A percentile compares a stretch with the other conserved stretches of the same genome.
Conservation (phyloP, 2,888 invertebrate genomes). For the Apodemia mormo region DNA sequence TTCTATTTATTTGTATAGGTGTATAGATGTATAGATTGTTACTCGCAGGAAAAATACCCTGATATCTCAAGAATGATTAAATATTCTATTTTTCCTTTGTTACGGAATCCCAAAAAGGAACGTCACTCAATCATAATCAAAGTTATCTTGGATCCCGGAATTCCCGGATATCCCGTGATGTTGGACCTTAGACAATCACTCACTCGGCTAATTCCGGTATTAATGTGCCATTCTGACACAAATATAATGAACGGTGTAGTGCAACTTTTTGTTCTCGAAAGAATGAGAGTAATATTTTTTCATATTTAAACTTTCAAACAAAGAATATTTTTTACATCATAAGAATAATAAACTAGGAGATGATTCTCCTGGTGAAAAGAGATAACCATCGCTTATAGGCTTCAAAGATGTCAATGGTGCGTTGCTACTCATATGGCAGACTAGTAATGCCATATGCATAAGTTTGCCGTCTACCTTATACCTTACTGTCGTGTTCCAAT, state of each 20-base stretch:
- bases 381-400: too few species aligned
- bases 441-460: too few species aligned
- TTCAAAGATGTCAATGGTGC: too few species aligned
- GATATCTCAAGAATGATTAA: conserved; percentile 1
- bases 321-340: too few species aligned
- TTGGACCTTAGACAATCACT: conserved; percentile 44
- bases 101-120: conserved; percentile 22
- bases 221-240: conserved; percentile 40
- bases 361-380: too few species aligned
- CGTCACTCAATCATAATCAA: conserved; percentile 41
- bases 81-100: conserved; percentile 7
- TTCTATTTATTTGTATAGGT: too few species aligned
- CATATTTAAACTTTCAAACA: too few species aligned
- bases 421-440: too few species aligned
- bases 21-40: too few species aligned
- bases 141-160: conserved; percentile 31
- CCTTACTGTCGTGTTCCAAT: too few species aligned
- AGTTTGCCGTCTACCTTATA: too few species aligned
- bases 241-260: conserved; percentile 20
- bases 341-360: too few species aligned
- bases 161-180: conserved; percentile 33
- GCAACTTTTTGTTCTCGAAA: neutral
- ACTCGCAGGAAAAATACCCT: neutral
- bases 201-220: conserved; percentile 49
- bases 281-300: neutral